Conservation (phyloP, 2,113 vertebrate genomes). For the Vanacampus margaritifer region DNA sequence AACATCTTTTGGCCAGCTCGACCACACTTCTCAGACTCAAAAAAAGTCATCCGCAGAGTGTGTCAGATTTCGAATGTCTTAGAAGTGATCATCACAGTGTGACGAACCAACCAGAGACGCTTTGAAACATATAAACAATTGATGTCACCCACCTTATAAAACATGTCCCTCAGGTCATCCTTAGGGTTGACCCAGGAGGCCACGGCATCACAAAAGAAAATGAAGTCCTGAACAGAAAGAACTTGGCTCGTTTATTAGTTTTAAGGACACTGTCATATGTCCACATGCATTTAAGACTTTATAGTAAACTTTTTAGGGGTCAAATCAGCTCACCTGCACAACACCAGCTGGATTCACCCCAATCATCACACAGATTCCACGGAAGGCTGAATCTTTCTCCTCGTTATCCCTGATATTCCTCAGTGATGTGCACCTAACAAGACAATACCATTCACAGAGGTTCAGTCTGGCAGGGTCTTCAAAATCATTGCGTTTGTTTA, state of each 20-base stretch:
- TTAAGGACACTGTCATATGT: background rate
- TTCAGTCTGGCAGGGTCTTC: background rate
- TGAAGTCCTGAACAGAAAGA: constrained; percentile 81
- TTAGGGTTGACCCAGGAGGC: constrained; percentile 94
- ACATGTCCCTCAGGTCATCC: constrained; percentile 91
- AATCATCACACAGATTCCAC: constrained; percentile 96
- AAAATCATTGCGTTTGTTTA: background rate
- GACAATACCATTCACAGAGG: background rate
- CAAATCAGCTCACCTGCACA: constrained; percentile 79
- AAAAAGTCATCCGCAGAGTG: constrained; percentile 33
- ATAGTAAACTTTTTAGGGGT: background rate
- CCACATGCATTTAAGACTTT: background rate
- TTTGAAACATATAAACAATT: background rate
- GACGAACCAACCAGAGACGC: background rate
- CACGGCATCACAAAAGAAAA: constrained; percentile 93
- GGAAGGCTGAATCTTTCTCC: constrained; percentile 91
- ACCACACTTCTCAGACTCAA: constrained; percentile 51
- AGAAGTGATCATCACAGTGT: constrained; percentile 50
- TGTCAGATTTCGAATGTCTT: constrained; percentile 67
- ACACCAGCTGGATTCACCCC: constrained; percentile 91
- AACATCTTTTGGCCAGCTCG: background rate
- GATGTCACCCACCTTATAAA: constrained; percentile 81
- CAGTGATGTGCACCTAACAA: constrained; percentile 83
- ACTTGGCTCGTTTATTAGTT: background rate
- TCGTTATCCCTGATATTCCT: constrained; percentile 93